Conservation (phyloP, 2,888 invertebrate species). For the Timandra comae region DNA sequence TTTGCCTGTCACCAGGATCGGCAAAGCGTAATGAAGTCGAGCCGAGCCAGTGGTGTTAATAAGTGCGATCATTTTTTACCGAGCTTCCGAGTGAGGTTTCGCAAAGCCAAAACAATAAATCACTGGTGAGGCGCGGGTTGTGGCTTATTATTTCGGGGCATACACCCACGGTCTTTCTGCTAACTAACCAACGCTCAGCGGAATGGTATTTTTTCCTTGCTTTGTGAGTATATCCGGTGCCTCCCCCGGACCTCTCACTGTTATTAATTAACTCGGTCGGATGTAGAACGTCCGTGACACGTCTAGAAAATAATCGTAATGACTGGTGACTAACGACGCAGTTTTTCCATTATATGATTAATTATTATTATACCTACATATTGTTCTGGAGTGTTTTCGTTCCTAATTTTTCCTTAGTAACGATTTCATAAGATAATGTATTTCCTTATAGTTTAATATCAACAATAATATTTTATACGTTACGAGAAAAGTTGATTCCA, state of each 20-base stretch:
- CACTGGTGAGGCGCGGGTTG: slow-evolving; percentile 53
- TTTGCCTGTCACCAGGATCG: slow-evolving; percentile 38
- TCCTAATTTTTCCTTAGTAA: too few species aligned
- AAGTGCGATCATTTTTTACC: slow-evolving; percentile 72
- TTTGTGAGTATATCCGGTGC: slow-evolving; percentile 28
- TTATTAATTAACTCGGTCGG: slow-evolving; percentile 60
- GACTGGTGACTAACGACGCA: slow-evolving; percentile 25
- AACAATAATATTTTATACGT: too few species aligned
- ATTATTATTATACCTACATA: too few species aligned
- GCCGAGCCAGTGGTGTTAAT: slow-evolving; percentile 60
- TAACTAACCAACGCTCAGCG: slow-evolving; percentile 57
- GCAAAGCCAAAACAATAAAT: slow-evolving; percentile 72
- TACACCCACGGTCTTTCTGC: slow-evolving; percentile 52
- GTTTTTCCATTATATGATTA: slow-evolving; percentile 16
- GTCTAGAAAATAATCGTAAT: slow-evolving; percentile 43
- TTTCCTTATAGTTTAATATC: too few species aligned
- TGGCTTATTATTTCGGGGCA: slow-evolving; percentile 67
- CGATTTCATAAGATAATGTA: too few species aligned
- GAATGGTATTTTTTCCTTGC: slow-evolving; percentile 54
- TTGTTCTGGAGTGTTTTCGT: too few species aligned
- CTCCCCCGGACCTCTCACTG: slow-evolving; percentile 37
- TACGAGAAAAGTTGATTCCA: too few species aligned
- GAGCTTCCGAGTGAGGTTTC: slow-evolving; percentile 65
- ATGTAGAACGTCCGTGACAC: slow-evolving; percentile 42
- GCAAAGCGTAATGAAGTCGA: slow-evolving; percentile 56